Base-by-base conservation (phyloP, 2,888 invertebrate genomes). In the Flexamia atlantica region DNA sequence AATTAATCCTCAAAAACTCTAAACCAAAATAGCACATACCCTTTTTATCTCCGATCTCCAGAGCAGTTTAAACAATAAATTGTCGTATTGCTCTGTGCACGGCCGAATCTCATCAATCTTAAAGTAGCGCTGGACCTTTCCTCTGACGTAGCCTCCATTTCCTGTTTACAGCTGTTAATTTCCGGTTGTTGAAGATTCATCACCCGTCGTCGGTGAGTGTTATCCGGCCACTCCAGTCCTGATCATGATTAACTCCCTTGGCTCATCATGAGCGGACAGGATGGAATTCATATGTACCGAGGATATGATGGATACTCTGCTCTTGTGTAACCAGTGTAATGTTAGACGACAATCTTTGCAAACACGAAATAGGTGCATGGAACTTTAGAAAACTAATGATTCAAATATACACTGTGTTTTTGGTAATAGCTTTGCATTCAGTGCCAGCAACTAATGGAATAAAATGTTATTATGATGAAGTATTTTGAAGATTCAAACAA, bases 161-260 rank as follows among this genome's bases (percentile, higher is more conserved):
- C 64, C 64, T 64, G 64, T 64, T 64, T 64, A 64, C 64, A 64
- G 64, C 64, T 64, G 64, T 64, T 64, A 64, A 64, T 64, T 64
- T 64, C 64, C 64, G 64, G 64, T 64, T 12, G 64, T 64, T 64
- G 64, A 64, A 64, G 64, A 64, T 64, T 64, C 64, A 64, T 64
- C 64, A 64, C 28, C 30, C 64, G n/a, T n/a, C 57, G 57, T 28
- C 64, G 14, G 64, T 30, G 50, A 57, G 57, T 3, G 1, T 3
- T 25, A 64, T 28, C 64, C 64, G 64, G 64, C 64, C 30, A 64
- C 28, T 64, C 17, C 64, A 28, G 64, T 14, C 0, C 4, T 3
- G 64, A 64, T 64, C 30, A 17, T 36, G 36, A 36, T 36, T 36
- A 36, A 36, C 36, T 4, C 5, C 36, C 36, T 36, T 9, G 36